Evolutionary conservation across 2,888 invertebrate species (phyloP), one percentile per base, ranked within the genome.

Genomic region (Omphaloscelis lunosa): DNA sequence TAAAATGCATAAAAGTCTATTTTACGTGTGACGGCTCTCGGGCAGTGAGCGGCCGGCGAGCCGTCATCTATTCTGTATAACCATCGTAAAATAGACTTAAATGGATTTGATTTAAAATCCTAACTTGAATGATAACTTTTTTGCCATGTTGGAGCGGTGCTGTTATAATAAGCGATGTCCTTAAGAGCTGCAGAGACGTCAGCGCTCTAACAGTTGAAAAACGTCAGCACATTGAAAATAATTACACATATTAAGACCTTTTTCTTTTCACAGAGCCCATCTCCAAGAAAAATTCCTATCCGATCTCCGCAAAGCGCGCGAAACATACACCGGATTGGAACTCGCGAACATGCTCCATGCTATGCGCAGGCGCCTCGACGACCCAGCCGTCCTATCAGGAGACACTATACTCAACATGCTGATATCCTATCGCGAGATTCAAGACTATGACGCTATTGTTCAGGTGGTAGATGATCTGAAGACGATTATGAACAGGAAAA

Each of bases 371-470:
- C 97, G 99, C 58, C 97, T 99, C 69, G 99, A 99, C 94, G 99
- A 99, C 95, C 99, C 99, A 0, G 99, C 99, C 88, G 98, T 99
- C 0, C 97, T 99, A 5, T 99, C 99, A 2, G 99, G 99, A 3
- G 99, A 99, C 93, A 99, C 99, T 0, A 98, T 99, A 56, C 97
- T 99, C 81, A 99, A 99, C 94, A 98, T 99, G 97, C 97, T 99
- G 77, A 98, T 99, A 92, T 99, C 99, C 1, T 98, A 99, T 92
- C 97, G 99, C 34, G 99, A 99, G 93, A 98, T 99, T 86, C 99
- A 99, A 97, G 99, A 99, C 93, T 99, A 99, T 92, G 99, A 99
- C 94, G 98, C 99, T 0, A 99, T 99, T 98, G 99, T 99, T 34
- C 98, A 99, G 89, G 97, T 99, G 63, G 99, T 99, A 0, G 99